Conservation (phyloP, 2,797 vertebrate species). For the Xenentodon cancila region DNA sequence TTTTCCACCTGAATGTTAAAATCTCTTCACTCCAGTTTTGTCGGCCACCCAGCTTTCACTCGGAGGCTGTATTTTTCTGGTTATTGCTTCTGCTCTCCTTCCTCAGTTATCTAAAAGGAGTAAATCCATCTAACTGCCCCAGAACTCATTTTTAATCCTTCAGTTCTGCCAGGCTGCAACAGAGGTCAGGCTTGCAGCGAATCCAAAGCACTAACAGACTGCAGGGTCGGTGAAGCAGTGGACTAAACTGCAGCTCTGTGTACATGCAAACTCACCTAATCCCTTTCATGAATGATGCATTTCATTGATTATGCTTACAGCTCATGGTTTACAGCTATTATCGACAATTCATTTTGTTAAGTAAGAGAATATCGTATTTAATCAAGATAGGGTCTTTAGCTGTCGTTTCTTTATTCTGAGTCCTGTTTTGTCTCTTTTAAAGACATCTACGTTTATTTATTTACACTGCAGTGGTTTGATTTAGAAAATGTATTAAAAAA, state of each 20-base stretch:
- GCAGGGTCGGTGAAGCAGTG: slow-evolving; percentile 44
- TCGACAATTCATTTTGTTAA: too few relatives aligned
- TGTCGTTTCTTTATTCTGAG: neutral
- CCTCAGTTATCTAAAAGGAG: slow-evolving; percentile 52
- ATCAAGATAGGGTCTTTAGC: too few relatives aligned
- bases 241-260: neutral
- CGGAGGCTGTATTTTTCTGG: slow-evolving; percentile 33
- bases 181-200: slow-evolving; percentile 44
- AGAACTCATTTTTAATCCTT: slow-evolving; percentile 71
- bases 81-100: slow-evolving; percentile 3
- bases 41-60: slow-evolving; percentile 42
- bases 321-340: too few relatives aligned
- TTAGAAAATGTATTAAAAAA: too few relatives aligned
- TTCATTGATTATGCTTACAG: too few relatives aligned
- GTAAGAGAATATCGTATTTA: too few relatives aligned
- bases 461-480: neutral
- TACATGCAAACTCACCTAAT: too few relatives aligned
- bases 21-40: slow-evolving; percentile 48
- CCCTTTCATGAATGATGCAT: too few relatives aligned
- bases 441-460: neutral
- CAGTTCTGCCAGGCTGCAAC: slow-evolving; percentile 44
- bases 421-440: neutral
- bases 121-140: slow-evolving; percentile 77
- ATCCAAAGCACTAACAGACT: slow-evolving; percentile 56
- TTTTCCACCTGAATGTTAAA: slow-evolving; percentile 43